Base-by-base conservation (phyloP, 2,888 invertebrate species). In the Sminthurinus aureus region DNA sequence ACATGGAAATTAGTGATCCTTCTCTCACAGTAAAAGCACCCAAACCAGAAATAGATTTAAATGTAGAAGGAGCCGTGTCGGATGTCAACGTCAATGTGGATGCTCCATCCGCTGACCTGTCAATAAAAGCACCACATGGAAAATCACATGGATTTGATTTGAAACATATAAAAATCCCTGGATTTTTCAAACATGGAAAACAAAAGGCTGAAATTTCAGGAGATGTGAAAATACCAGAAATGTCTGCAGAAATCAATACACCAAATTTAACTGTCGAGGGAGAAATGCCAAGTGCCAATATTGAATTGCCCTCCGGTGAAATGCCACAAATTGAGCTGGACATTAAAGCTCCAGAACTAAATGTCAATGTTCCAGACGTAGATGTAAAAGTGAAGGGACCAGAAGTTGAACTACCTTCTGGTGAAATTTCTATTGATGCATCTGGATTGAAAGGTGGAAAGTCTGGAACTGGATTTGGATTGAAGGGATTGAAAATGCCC, bases 121-220 rank as follows among this genome's bases (percentile, higher is more conserved):
- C 64, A 24, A 66, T 81, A 22, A 75, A 81, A 75, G 38, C 38
- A 38, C 38, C 38, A 38, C n/a, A 22, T 52, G 66, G 50, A 9
- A 74, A 75, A 50, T 64, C 75, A 4, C 58, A 75, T 12, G 75
- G 74, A 38, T 66, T 64, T 75, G 64, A 38, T 12, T 58, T 74
- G 6, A 75, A 75, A 74, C 2, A 24, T 8, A 75, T 81, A 18
- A 81, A 81, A 75, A 20, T 75, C n/a, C 74, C 75, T 15, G 75
- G 75, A n/a, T 75, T 74, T 38, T 64, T 75, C 15, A 81, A 81
- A 20, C 71, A 81, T n/a, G 78, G 66, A 50, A 38, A n/a, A 20
- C 73, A 58, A n/a, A 81, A 81, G 38, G 58, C 66, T 58, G 81
- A 81, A 50, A 75, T 75, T 18, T 50, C 50, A 15, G 24, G 22